Evolutionary conservation across 2,797 vertebrate species (phyloP).

Genomic region (Sebastes steindachneri): DNA sequence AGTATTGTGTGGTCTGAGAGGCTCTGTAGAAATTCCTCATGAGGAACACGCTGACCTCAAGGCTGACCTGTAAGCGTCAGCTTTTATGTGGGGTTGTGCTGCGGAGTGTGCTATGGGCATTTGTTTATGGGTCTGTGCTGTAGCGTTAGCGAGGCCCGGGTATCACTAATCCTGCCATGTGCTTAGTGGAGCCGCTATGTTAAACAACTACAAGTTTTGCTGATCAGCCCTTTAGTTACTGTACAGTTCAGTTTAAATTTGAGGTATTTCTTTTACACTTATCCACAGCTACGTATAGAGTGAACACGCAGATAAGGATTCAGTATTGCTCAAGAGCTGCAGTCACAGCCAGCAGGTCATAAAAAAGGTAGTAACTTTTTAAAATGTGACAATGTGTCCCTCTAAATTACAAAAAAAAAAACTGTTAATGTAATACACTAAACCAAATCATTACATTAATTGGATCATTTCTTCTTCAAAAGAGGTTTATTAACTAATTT

Average conservation of each 20-base stretch:
- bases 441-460: not conserved
- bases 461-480: not conserved
- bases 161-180: slow-evolving; percentile 37
- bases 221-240: not conserved
- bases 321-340: not conserved
- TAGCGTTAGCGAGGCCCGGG: not conserved
- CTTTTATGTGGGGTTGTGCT: slow-evolving; percentile 58
- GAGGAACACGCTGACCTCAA: slow-evolving; percentile 56
- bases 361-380: not conserved
- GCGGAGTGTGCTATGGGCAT: slow-evolving; percentile 31
- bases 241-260: not conserved
- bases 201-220: slow-evolving; percentile 8
- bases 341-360: not conserved
- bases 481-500: not conserved
- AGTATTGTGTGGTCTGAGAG: slow-evolving; percentile 50
- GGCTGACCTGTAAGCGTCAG: slow-evolving; percentile 53
- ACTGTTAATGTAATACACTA: not conserved
- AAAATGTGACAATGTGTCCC: not conserved
- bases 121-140: slow-evolving; percentile 44
- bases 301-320: not conserved
- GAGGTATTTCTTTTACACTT: not conserved
- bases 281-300: not conserved
- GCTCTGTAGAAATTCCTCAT: slow-evolving; percentile 61
- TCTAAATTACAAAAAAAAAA: too few species aligned
- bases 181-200: not conserved